phyloP scores from a whole-genome alignment of 2,113 vertebrate species.

The Neofelis nebulosa region DNA sequence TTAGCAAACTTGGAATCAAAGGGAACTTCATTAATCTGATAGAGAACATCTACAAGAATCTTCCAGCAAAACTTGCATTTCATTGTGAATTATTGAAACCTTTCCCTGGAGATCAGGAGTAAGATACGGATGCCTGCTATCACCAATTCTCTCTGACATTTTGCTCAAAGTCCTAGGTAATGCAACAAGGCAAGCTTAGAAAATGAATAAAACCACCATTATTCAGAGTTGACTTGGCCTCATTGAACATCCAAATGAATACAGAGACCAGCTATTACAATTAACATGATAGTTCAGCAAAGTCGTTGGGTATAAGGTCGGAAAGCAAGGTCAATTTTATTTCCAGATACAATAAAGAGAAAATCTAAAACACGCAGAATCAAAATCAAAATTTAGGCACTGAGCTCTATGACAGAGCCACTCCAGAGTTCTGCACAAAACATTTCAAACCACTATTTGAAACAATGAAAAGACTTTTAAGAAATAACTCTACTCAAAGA shows the following conservation, averaged over 20 bases:
- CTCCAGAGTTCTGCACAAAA: neutral
- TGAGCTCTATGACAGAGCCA: neutral
- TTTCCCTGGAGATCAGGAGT: conserved; percentile 16
- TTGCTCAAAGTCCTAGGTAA: neutral
- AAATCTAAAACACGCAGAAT: neutral
- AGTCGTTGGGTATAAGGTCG: neutral
- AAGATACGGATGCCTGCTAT: neutral
- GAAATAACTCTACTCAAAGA: neutral
- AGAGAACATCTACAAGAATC: conserved; percentile 3
- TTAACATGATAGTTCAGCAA: neutral
- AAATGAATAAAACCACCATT: neutral
- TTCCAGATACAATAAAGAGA: neutral
- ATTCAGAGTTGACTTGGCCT: neutral
- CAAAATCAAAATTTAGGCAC: neutral
- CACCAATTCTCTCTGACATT: conserved; percentile 7
- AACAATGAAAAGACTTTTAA: neutral
- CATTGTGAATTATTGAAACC: conserved; percentile 20
- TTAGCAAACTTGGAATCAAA: conserved; percentile 49
- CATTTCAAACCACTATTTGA: neutral
- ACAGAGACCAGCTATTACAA: neutral
- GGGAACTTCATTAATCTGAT: conserved; percentile 36
- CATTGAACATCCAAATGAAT: neutral
- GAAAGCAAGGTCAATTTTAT: neutral
- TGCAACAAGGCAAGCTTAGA: neutral
- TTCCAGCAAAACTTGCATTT: neutral